Percentiles rank a stretch among this genome's conserved stretches.
Conservation (phyloP, 2,888 invertebrate species). For the Rambutsinella grinnellia region DNA sequence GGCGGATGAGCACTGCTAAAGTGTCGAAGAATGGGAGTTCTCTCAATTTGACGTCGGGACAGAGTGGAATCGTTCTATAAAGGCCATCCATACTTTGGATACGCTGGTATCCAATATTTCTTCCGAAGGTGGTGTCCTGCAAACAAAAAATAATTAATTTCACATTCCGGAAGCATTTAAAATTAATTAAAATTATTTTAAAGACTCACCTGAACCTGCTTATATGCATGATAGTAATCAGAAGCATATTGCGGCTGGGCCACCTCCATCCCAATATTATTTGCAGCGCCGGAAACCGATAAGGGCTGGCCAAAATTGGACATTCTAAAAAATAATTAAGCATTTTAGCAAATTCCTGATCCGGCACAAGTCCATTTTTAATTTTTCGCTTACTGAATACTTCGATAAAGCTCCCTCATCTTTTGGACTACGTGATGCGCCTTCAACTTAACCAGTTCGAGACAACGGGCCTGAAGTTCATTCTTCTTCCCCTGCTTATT, state of each 20-base stretch:
- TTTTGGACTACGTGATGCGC: conserved; percentile 77
- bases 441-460: conserved; percentile 78
- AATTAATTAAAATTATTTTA: not conserved
- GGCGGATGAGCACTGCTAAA: conserved; percentile 87
- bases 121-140: not conserved
- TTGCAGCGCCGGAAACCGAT: not conserved
- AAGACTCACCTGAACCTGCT: not conserved
- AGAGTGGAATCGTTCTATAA: conserved; percentile 79
- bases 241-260: not conserved
- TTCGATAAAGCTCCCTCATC: conserved; percentile 78
- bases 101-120: not conserved
- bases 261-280: not conserved
- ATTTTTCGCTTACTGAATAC: conserved; percentile 76
- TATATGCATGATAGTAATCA: not conserved
- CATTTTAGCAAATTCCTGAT: too few species aligned
- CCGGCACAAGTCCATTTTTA: too few species aligned
- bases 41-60: conserved; percentile 94
- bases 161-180: not conserved
- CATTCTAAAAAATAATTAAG: not conserved
- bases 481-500: conserved; percentile 85
- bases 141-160: not conserved
- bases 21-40: conserved; percentile 94
- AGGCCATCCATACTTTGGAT: conserved; percentile 5
- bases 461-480: conserved; percentile 81
- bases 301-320: not conserved